These are phyloP conservation scores for Torymus texanus DNA, from an alignment of 2,888 invertebrate genomes.

Conservation along the genomic window DNA sequence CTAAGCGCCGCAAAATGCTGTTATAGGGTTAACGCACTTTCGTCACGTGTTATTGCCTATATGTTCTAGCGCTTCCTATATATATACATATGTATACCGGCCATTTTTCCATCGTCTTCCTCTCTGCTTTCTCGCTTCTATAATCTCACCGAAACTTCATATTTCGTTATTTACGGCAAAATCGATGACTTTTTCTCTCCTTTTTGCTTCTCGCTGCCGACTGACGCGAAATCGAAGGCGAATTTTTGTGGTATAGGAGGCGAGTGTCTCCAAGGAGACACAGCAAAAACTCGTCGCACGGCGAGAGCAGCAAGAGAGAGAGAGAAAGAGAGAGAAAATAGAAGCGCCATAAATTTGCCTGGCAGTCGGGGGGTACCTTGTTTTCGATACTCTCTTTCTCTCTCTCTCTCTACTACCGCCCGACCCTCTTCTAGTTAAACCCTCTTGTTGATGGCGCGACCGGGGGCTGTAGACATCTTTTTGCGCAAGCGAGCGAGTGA, in stretches of 20 bases:
- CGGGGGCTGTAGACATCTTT: conserved; percentile 40
- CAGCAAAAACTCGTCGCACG: no score
- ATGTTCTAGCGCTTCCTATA: conserved; percentile 13
- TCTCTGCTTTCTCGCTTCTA: background rate
- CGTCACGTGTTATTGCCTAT: background rate
- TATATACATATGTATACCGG: no score
- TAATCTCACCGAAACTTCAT: background rate
- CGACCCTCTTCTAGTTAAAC: conserved; percentile 55
- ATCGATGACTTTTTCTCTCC: no score
- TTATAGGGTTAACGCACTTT: conserved; percentile 30
- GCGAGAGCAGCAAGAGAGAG: conserved; percentile 14
- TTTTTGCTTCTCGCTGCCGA: no score
- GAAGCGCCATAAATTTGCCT: conserved; percentile 44
- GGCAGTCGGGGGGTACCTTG: conserved; percentile 30
- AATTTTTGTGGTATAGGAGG: background rate
- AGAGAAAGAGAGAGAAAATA: conserved; percentile 17
- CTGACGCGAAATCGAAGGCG: no score
- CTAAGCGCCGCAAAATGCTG: background rate
- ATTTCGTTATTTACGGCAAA: no score
- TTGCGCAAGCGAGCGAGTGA: background rate
- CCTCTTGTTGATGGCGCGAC: conserved; percentile 50
- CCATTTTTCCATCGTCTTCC: background rate
- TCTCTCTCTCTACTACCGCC: no score
- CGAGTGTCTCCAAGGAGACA: background rate
- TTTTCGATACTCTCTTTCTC: conserved; percentile 51